phyloP scores from a whole-genome alignment of 2,888 invertebrate species.

The Papilio gigon region DNA sequence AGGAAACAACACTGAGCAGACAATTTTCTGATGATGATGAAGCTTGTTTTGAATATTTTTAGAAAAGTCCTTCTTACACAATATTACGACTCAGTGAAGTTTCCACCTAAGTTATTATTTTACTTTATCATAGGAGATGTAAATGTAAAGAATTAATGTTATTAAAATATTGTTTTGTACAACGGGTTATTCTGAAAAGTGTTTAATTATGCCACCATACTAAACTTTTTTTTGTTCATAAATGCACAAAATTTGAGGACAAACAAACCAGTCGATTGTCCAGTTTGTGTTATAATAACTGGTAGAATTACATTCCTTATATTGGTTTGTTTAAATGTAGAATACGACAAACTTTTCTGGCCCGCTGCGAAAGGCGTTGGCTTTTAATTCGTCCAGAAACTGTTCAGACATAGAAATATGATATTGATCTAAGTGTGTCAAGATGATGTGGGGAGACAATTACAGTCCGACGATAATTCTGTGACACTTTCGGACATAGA shows the following conservation, averaged over 20 bases:
- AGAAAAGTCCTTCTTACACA: background rate
- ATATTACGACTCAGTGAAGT: background rate
- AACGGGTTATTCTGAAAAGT: too few species aligned
- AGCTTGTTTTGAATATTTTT: conserved; percentile 13
- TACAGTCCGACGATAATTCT: background rate
- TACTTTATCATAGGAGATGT: background rate
- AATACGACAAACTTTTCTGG: background rate
- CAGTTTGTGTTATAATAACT: conserved; percentile 15
- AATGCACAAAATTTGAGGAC: background rate
- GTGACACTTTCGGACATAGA: background rate
- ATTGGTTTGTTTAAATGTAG: conserved; percentile 3
- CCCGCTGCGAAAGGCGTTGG: background rate
- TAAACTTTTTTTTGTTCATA: background rate
- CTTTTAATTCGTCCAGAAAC: too few species aligned
- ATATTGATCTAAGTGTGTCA: too few species aligned
- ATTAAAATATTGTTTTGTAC: too few species aligned
- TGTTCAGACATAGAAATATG: background rate
- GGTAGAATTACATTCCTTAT: conserved; percentile 1
- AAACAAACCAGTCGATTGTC: conserved; percentile 3
- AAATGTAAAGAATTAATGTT: too few species aligned
- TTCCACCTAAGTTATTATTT: too few species aligned
- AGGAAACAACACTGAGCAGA: too few species aligned
- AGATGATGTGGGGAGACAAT: background rate
- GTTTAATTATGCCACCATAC: background rate
- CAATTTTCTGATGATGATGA: too few species aligned